These are phyloP conservation scores for Melieria crassipennis DNA, from an alignment of 2,888 invertebrate species.

Conservation along the genomic window DNA sequence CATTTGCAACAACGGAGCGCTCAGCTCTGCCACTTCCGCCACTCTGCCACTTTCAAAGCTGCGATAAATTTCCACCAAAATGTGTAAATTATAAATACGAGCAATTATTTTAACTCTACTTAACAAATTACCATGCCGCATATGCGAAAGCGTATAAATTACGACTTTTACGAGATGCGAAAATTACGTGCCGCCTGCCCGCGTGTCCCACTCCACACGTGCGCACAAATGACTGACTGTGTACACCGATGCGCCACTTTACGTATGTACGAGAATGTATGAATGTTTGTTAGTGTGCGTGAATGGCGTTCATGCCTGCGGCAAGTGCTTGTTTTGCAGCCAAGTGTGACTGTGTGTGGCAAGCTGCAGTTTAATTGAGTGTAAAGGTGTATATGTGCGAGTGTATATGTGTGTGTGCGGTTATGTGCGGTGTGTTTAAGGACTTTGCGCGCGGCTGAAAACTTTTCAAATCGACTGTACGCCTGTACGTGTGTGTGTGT, in stretches of 20 bases:
- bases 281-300: slow-evolving; percentile 22
- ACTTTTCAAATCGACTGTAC: slow-evolving; percentile 37
- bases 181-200: slow-evolving; percentile 18
- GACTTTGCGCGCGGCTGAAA: slow-evolving; percentile 37
- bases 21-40: background rate
- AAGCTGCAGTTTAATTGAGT: slow-evolving; percentile 15
- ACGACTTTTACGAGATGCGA: slow-evolving; percentile 38
- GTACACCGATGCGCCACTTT: background rate
- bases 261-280: slow-evolving; percentile 23
- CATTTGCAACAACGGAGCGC: background rate
- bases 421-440: slow-evolving; percentile 31
- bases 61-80: slow-evolving; percentile 65
- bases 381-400: background rate
- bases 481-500: slow-evolving; percentile 23
- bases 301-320: background rate
- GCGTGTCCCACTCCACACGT: background rate
- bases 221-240: slow-evolving; percentile 20
- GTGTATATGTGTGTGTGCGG: background rate
- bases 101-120: slow-evolving; percentile 68
- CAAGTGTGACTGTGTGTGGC: too few species aligned
- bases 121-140: slow-evolving; percentile 67
- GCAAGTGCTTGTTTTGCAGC: too few species aligned
- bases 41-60: slow-evolving; percentile 50
- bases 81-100: slow-evolving; percentile 67
- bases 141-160: slow-evolving; percentile 60